Evolutionary conservation across 1,140 invertebrate species (phyloP).

Genomic region (Leptinotarsa defecta): DNA sequence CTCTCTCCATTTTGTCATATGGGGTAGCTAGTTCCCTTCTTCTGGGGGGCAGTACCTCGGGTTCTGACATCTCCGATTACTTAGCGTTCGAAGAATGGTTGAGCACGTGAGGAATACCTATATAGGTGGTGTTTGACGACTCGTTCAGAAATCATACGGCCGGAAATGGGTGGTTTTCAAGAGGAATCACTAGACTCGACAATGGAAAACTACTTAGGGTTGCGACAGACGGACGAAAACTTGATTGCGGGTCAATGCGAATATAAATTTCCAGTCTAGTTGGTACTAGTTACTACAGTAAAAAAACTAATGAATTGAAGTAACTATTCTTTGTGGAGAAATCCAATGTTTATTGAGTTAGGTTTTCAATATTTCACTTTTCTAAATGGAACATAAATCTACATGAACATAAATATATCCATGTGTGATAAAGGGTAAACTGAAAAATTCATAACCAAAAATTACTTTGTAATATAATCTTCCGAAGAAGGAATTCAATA

Average conservation of each 20-base stretch:
- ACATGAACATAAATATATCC: too few relatives aligned
- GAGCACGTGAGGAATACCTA: constrained; percentile 33
- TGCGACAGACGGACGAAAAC: constrained; percentile 11
- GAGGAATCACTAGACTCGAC: constrained; percentile 31
- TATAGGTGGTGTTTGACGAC: constrained; percentile 4
- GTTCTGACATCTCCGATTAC: constrained; percentile 32
- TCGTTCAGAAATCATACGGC: constrained; percentile 10
- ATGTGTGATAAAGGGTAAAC: too few relatives aligned
- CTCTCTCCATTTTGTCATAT: constrained; percentile 37
- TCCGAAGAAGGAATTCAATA: too few relatives aligned
- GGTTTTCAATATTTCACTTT: too few relatives aligned
- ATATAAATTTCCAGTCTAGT: too few relatives aligned
- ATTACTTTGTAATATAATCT: too few relatives aligned
- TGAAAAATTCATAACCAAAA: too few relatives aligned
- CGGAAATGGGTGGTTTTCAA: constrained; percentile 36
- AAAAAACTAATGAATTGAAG: too few relatives aligned
- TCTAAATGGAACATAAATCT: too few relatives aligned
- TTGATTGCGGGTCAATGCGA: constrained; percentile 8
- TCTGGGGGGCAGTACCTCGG: neutral
- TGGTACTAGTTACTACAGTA: too few relatives aligned
- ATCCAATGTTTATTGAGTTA: too few relatives aligned
- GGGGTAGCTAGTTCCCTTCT: constrained; percentile 24
- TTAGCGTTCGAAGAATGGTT: constrained; percentile 29
- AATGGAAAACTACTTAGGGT: constrained; percentile 22
- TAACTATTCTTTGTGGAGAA: too few relatives aligned